Conservation (phyloP, 2,113 vertebrate species). For the Acrocephalus kingi region DNA sequence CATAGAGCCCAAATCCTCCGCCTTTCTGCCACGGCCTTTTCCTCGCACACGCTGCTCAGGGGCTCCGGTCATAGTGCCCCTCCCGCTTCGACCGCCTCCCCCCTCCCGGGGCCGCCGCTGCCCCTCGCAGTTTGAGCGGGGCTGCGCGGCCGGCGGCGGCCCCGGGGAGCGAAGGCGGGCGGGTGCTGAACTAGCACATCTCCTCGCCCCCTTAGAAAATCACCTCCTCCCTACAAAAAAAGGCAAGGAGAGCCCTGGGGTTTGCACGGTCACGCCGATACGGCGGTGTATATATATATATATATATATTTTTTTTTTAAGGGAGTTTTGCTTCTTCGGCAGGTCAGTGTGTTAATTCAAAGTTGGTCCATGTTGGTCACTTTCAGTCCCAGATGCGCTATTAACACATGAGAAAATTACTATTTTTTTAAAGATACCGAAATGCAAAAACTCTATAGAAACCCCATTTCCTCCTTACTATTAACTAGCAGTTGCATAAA, state of each 20-base stretch:
- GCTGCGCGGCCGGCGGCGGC: no score
- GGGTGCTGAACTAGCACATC: not conserved
- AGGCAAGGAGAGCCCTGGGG: not conserved
- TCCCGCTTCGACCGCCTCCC: not conserved
- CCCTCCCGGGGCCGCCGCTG: not conserved
- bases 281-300: not conserved
- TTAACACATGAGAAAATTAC: constrained; percentile 54
- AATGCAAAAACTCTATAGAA: constrained; percentile 37
- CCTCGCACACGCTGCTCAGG: not conserved
- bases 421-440: constrained; percentile 24
- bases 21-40: not conserved
- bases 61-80: not conserved
- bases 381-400: constrained; percentile 55
- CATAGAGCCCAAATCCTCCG: not conserved
- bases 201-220: not conserved
- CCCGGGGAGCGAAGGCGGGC: no score
- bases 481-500: constrained; percentile 8
- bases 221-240: not conserved
- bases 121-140: not conserved
- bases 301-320: not conserved
- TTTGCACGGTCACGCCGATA: not conserved
- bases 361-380: constrained; percentile 55
- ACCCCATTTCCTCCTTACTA: not conserved
- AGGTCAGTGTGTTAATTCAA: constrained; percentile 75
- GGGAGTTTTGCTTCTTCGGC: not conserved